Conservation (phyloP, 2,113 vertebrate species). For the Cinclus cinclus region DNA sequence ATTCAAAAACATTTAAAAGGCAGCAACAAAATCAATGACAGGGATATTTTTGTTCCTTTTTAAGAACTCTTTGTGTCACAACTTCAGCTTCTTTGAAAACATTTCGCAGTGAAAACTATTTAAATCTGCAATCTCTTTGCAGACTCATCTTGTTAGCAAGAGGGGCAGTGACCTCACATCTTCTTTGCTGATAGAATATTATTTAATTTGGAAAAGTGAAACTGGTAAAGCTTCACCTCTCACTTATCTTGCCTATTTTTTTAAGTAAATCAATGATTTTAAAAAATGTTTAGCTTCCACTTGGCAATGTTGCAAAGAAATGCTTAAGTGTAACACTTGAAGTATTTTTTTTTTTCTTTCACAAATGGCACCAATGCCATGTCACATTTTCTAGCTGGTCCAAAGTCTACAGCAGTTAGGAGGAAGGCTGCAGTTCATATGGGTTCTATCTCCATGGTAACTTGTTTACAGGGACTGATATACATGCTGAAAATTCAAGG, state of each 20-base stretch:
- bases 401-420: constrained; percentile 59
- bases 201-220: constrained; percentile 27
- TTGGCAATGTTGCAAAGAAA: background rate
- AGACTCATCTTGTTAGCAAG: background rate
- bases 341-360: background rate
- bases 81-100: constrained; percentile 9
- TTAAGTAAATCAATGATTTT: constrained; percentile 29
- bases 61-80: background rate
- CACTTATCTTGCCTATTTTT: background rate
- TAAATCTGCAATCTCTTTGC: constrained; percentile 8
- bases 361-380: constrained; percentile 20
- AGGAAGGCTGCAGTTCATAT: constrained; percentile 70
- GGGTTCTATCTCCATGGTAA: constrained; percentile 80
- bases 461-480: constrained; percentile 78
- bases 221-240: background rate
- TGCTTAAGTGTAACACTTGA: constrained; percentile 19
- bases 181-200: background rate
- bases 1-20: background rate
- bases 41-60: constrained; percentile 20
- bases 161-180: background rate
- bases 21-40: constrained; percentile 9
- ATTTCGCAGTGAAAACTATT: constrained; percentile 28
- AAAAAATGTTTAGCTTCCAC: constrained; percentile 40
- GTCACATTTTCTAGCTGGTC: constrained; percentile 54
- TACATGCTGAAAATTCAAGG: constrained; percentile 79